A percentile compares a stretch with the other conserved stretches of the same genome.
Conservation (phyloP, 2,113 vertebrate species). For the Ciconia maguari region DNA sequence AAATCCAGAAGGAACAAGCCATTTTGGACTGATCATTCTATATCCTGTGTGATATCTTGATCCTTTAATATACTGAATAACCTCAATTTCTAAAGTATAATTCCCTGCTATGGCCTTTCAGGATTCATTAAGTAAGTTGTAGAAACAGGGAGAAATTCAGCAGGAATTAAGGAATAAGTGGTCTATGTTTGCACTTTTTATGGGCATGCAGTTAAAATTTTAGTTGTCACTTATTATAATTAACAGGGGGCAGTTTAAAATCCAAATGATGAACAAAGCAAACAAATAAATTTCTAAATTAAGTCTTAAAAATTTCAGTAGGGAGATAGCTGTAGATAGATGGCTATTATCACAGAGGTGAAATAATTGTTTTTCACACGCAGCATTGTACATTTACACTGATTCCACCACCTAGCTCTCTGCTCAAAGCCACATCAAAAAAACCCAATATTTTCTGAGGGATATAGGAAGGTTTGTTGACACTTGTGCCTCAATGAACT, state of each 20-base stretch:
- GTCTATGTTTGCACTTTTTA: background rate
- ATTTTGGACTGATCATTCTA: background rate
- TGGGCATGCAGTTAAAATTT: background rate
- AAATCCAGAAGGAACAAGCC: background rate
- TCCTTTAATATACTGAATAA: background rate
- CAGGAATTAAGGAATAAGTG: background rate
- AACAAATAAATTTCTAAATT: background rate
- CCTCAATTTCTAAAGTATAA: background rate
- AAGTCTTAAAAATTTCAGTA: background rate
- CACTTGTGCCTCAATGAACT: background rate
- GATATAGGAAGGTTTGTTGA: accelerated
- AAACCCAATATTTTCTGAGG: background rate
- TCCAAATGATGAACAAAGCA: background rate
- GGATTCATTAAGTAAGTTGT: background rate
- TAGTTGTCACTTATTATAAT: background rate
- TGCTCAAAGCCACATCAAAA: background rate
- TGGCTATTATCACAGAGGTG: background rate
- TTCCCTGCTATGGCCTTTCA: background rate
- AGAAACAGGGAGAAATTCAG: background rate
- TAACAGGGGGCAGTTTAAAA: background rate
- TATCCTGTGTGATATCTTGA: background rate
- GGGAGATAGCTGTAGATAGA: background rate
- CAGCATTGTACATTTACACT: background rate
- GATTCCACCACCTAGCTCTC: background rate
- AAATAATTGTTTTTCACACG: background rate